Evolutionary conservation across 2,797 vertebrate genomes (phyloP).

Genomic region (Micrastur ruficollis): DNA sequence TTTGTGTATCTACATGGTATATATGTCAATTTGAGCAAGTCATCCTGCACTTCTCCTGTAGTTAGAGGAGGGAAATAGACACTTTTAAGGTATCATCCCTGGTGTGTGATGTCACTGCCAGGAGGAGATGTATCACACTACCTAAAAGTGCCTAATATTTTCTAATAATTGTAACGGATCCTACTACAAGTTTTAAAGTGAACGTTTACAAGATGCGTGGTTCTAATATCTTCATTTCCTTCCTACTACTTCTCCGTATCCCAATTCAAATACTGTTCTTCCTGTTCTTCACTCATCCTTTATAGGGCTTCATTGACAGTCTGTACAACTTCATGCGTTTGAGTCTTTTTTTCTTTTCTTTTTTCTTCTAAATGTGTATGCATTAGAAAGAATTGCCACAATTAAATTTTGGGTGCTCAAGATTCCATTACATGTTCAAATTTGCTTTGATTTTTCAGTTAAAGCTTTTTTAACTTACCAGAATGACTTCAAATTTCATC

Average conservation of each 20-base stretch:
- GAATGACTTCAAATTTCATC: not conserved
- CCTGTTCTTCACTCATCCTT: not conserved
- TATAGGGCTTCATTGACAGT: not conserved
- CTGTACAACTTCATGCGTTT: not conserved
- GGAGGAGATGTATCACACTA: not conserved
- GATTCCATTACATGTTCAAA: not conserved
- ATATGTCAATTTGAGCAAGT: not conserved
- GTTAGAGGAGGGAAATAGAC: not conserved
- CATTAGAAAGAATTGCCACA: not conserved
- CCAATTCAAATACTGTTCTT: not conserved
- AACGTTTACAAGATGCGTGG: not conserved
- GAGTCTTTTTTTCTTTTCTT: not conserved
- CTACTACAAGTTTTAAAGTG: not conserved
- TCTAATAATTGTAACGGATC: not conserved
- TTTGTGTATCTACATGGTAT: not conserved
- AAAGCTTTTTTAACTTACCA: not conserved
- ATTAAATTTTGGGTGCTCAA: not conserved
- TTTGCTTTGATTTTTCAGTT: not conserved
- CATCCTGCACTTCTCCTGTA: not conserved
- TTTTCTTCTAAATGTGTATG: no score
- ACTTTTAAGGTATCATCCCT: not conserved
- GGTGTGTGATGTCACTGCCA: not conserved
- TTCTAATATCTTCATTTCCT: not conserved
- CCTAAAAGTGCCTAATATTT: not conserved
- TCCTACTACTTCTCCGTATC: not conserved